Percentiles rank a stretch among this genome's conserved stretches.
phyloP scores from a whole-genome alignment of 2,113 vertebrate genomes.

The Isurus oxyrinchus region DNA sequence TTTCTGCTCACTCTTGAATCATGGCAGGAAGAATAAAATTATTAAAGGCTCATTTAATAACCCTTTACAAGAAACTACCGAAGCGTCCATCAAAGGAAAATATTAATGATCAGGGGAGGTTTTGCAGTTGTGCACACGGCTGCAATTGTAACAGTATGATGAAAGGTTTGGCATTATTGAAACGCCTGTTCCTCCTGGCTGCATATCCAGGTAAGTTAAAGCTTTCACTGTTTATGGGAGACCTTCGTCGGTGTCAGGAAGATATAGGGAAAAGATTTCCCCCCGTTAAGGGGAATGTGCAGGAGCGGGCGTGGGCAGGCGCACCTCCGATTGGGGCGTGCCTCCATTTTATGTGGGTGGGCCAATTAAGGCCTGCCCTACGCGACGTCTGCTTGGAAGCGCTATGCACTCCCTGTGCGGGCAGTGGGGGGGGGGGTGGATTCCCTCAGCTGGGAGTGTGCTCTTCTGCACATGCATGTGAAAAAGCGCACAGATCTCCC shows the following conservation, averaged over 20 bases:
- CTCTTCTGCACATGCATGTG: too few relatives aligned
- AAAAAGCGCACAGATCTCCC: too few relatives aligned
- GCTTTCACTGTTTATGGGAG: background rate
- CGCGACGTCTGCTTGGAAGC: too few relatives aligned
- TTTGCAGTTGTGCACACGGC: background rate
- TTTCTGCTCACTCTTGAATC: slow-evolving; percentile 24
- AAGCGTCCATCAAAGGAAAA: background rate
- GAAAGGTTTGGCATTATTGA: background rate
- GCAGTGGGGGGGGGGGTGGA: too few relatives aligned
- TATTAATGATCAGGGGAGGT: background rate
- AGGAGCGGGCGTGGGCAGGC: too few relatives aligned
- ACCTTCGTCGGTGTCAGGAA: background rate
- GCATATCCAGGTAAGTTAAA: background rate
- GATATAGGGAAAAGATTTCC: too few relatives aligned
- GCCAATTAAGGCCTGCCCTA: too few relatives aligned
- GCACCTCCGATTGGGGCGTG: too few relatives aligned
- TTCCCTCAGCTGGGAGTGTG: too few relatives aligned
- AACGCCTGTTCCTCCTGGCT: background rate
- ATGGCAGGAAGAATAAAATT: background rate
- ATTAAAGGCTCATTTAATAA: background rate
- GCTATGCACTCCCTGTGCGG: too few relatives aligned
- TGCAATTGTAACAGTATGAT: background rate
- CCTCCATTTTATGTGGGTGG: too few relatives aligned
- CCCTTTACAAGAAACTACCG: background rate
- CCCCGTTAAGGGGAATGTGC: too few relatives aligned